These are phyloP conservation scores for Montipora foliosa DNA, from an alignment of 64 coral and sea anemone species.

Conservation along the genomic window DNA sequence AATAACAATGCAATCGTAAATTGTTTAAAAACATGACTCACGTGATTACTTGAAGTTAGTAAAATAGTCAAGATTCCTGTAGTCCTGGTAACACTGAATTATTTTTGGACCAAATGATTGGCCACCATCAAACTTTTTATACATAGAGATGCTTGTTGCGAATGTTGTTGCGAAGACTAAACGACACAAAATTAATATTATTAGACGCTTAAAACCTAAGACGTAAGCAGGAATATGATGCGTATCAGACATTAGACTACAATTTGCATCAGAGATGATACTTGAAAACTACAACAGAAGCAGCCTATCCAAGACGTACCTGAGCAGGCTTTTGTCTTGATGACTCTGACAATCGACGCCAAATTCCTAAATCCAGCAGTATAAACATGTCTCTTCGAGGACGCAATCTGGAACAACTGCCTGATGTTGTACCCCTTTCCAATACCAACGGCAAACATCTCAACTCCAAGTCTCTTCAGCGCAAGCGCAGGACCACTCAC, in stretches of 20 bases:
- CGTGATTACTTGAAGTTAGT: too few relatives aligned
- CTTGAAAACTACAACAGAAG: not conserved
- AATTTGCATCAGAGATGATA: too few relatives aligned
- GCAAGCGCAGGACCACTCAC: slow-evolving; percentile 57
- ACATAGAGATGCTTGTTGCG: too few relatives aligned
- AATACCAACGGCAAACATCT: slow-evolving; percentile 66
- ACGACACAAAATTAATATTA: too few relatives aligned
- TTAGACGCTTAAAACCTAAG: too few relatives aligned
- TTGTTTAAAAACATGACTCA: not conserved
- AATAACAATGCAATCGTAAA: not conserved
- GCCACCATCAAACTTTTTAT: too few relatives aligned
- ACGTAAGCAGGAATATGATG: too few relatives aligned
- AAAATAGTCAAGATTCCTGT: too few relatives aligned
- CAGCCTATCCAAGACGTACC: not conserved
- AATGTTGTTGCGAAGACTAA: too few relatives aligned
- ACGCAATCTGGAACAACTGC: slow-evolving; percentile 69
- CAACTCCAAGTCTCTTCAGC: slow-evolving; percentile 64
- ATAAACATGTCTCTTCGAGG: slow-evolving; percentile 44
- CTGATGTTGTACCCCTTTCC: slow-evolving; percentile 61
- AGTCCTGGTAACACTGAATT: too few relatives aligned
- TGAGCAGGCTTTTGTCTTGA: slow-evolving; percentile 63
- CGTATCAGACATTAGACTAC: too few relatives aligned
- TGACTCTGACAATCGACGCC: slow-evolving; percentile 29
- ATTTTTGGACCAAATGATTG: too few relatives aligned
- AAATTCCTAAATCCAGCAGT: slow-evolving; percentile 58